A percentile compares a stretch with the other conserved stretches of the same genome.
Conservation (phyloP, 1,140 invertebrate species). For the Zaprionus ornatus region DNA sequence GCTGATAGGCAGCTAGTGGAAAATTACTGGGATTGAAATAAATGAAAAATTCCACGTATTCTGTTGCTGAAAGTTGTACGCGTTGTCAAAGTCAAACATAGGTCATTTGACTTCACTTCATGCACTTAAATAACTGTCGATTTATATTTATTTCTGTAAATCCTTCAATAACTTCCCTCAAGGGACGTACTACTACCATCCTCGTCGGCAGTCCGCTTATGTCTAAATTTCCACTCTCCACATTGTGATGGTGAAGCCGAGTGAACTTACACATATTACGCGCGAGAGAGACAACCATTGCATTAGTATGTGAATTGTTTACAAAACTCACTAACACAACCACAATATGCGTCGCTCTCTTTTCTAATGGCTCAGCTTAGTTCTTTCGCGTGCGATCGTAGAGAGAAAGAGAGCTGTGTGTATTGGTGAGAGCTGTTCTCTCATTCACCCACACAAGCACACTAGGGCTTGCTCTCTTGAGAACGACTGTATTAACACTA, state of each 20-base stretch:
- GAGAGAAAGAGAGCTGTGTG: not conserved
- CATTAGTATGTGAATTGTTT: not conserved
- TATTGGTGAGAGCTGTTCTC: not conserved
- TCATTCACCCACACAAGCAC: not conserved
- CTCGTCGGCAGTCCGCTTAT: too few species aligned
- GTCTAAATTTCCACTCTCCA: not conserved
- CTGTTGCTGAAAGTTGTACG: not conserved
- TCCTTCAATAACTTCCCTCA: not conserved
- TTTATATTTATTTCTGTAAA: not conserved
- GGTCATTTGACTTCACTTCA: not conserved
- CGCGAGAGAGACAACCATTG: conserved; percentile 3
- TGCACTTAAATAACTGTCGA: not conserved
- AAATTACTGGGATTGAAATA: conserved; percentile 8
- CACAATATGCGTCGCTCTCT: not conserved
- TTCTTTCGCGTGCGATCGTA: not conserved
- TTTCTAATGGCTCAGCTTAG: not conserved
- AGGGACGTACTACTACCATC: not conserved
- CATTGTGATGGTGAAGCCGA: not conserved
- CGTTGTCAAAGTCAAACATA: not conserved
- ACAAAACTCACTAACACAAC: conserved; percentile 5
- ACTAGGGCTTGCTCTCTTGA: not conserved
- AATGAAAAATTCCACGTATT: not conserved
- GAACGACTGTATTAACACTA: not conserved
- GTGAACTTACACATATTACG: not conserved
- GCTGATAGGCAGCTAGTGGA: conserved; percentile 7